A percentile compares a stretch with the other conserved stretches of the same genome.
phyloP scores from a whole-genome alignment of 2,797 vertebrate species.

The Karalla daura region DNA sequence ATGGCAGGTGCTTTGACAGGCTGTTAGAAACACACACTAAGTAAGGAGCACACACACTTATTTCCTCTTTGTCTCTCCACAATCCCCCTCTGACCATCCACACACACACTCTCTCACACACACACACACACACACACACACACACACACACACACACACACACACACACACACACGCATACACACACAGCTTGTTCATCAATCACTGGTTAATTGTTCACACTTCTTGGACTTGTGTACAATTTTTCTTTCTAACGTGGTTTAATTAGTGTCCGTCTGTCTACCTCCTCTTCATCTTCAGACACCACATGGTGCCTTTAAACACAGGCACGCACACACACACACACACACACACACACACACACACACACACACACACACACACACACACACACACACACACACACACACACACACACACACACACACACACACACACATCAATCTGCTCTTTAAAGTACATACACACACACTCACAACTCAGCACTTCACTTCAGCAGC shows the following conservation, averaged over 20 bases:
- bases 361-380: conserved; percentile 21
- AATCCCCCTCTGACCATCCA: conserved; percentile 18
- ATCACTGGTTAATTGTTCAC: conserved; percentile 19
- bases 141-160: too few species aligned
- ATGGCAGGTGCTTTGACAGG: conserved; percentile 30
- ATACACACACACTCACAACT: conserved; percentile 1
- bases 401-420: conserved; percentile 4
- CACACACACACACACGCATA: too few species aligned
- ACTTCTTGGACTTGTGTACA: conserved; percentile 14
- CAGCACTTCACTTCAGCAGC: conserved; percentile 43
- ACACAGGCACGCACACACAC: conserved; percentile 43
- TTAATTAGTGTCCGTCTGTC: conserved; percentile 62
- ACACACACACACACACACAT: conserved; percentile 45
- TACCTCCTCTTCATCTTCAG: conserved; percentile 59
- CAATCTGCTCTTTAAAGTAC: conserved; percentile 54
- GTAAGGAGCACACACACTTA: conserved; percentile 6
- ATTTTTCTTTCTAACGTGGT: conserved; percentile 16
- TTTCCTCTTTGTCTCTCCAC: conserved; percentile 27
- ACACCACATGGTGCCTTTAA: conserved; percentile 59
- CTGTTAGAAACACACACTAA: conserved; percentile 8
- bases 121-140: too few species aligned
- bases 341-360: conserved; percentile 46
- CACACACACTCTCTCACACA: too few species aligned
- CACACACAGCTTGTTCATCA: too few species aligned
- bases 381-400: conserved; percentile 53